Evolutionary conservation across 2,113 vertebrate genomes (phyloP).

Genomic region (Pomatorhinus ruficollis): DNA sequence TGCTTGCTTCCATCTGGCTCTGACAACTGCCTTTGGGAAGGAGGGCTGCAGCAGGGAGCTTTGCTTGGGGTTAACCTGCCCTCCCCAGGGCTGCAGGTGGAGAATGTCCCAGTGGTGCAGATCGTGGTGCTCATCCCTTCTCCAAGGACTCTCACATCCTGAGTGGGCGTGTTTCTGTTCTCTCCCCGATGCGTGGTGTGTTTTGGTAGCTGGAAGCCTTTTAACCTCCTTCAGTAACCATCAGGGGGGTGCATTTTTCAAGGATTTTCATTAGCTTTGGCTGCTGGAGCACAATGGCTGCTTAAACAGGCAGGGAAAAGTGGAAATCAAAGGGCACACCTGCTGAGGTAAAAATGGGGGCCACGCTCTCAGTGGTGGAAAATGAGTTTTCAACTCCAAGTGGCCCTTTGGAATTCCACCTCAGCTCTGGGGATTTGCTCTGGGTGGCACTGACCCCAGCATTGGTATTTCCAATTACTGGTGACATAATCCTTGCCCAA

Average conservation of each 20-base stretch:
- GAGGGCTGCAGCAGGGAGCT: not conserved
- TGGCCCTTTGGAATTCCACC: not conserved
- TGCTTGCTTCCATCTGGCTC: not conserved
- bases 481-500: not conserved
- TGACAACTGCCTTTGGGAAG: not conserved
- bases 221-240: not conserved
- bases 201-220: slow-evolving; percentile 18
- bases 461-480: not conserved
- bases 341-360: not conserved
- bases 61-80: not conserved
- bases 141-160: not conserved
- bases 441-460: not conserved
- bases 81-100: not conserved
- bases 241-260: not conserved
- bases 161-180: not conserved
- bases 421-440: not conserved
- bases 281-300: not conserved
- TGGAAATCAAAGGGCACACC: not conserved
- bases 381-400: not conserved
- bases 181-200: not conserved
- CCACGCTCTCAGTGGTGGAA: not conserved
- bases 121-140: not conserved
- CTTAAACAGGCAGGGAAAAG: not conserved
- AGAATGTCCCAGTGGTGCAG: not conserved
- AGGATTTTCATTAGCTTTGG: not conserved